These are phyloP conservation scores for Pipistrellus kuhlii DNA, from an alignment of 2,797 vertebrate species.

Conservation along the genomic window DNA sequence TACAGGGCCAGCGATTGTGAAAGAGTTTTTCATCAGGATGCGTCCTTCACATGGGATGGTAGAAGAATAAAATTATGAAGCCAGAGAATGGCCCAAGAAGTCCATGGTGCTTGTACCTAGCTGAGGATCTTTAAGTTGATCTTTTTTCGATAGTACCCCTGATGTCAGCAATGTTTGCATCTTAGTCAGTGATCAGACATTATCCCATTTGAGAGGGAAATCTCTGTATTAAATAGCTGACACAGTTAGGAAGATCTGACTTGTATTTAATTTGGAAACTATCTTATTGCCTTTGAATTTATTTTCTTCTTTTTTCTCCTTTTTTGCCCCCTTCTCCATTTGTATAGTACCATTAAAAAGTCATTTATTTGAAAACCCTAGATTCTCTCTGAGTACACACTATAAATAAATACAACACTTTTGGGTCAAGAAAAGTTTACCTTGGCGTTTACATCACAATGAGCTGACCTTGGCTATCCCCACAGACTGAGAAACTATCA, in stretches of 20 bases:
- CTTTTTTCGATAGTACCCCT: neutral
- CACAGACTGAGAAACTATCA: neutral
- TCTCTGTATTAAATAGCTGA: neutral
- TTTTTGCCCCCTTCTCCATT: neutral
- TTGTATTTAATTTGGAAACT: neutral
- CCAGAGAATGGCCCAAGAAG: neutral
- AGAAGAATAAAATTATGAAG: neutral
- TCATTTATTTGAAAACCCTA: neutral
- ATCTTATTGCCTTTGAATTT: constrained; percentile 56
- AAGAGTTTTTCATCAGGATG: neutral
- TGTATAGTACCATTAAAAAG: constrained; percentile 51
- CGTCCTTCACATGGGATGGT: neutral
- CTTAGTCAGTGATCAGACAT: neutral
- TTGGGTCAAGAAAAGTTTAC: neutral
- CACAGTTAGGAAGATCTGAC: neutral
- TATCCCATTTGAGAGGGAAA: neutral
- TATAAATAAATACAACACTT: neutral
- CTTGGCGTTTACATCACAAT: neutral
- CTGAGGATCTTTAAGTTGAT: neutral
- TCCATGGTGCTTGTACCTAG: neutral
- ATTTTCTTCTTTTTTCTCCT: neutral
- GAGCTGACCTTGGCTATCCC: neutral
- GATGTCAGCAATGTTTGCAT: neutral
- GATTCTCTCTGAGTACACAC: neutral
- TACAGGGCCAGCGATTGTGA: neutral